Evolutionary conservation across 1,140 invertebrate species (phyloP), one percentile per base, ranked within the genome.

Genomic region (Bombus balteatus): DNA sequence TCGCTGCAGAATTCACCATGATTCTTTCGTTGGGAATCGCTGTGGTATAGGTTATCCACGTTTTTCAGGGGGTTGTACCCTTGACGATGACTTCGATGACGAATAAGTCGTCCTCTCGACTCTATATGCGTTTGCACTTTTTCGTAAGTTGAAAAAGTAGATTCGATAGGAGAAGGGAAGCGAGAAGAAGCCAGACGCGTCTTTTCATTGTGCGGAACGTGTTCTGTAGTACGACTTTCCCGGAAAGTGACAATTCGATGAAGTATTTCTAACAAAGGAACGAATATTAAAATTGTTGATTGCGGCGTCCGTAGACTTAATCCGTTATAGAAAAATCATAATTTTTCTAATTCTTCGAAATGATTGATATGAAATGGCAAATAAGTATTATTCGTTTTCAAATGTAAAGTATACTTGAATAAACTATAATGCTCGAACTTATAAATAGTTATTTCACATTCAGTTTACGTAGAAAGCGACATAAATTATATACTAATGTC

Each of bases 21-120:
- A 53, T 18, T 2, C 22, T 53, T 25, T 13, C 57, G 47, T 78
- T 85, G 41, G 57, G 41, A 72, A 9, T 13, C 13, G 66, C n/a
- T 80, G 74, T 5, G 18, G 47, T 59, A 43, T 32, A 62, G 78
- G 37, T 71, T 79, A 71, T 57, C 34, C 28, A 62, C 3, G n/a
- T 70, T 37, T 65, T 41, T 34, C 53, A 59, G 43, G 10, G 78
- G 66, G 28, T 71, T 81, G 71, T 71, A 57, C 47, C 66, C 78
- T 71, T 15, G 78, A 41, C 78, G 66, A 41, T 71, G 57, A 81
- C 78, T 71, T 71, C 43, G 78, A 80, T 3, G 78, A 57, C 34
- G 78, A 43, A 57, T 34, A 37, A 25, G 9, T 43, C 68, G 78
- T 28, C 32, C 70, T 39, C 66, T 71, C 37, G 78, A 37, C 43